Base-by-base conservation (phyloP, 2,113 vertebrate species). In the Ageneiosus marmoratus region DNA sequence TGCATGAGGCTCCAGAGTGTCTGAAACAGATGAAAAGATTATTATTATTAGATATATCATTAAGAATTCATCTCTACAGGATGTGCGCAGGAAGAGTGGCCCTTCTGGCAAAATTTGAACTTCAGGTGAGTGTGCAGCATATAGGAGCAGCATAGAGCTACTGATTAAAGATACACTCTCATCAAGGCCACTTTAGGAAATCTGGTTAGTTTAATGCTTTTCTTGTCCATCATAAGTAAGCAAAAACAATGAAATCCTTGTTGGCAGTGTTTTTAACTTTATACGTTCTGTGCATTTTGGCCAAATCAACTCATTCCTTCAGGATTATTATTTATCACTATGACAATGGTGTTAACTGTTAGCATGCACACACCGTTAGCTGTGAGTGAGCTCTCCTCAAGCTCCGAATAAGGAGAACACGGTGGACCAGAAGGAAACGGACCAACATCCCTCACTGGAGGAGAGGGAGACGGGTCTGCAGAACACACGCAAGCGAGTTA, bases 381-480 rank as follows among this genome's bases (percentile, higher is more conserved):
- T 79, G 91, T 90, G 86, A 91, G 89, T 80, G 91, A 91, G 90
- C 88, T 91, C 85, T 94, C 93, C 13, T 95, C 93, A 84, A 86
- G 0, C n/a, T 86, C 88, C 34, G 89, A 92, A 89, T 90, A 78
- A 48, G 86, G 85, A 41, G 87, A 86, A 88, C 85, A 91, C 37
- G 84, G 22, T 34, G 93, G 93, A 72, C 91, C 92, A 76, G 92
- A 89, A 86, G 94, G 93, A 89, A 92, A 95, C 76, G 95, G 92
- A 87, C 95, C 96, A 76, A 96, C 93, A 62, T 98, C 97, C 80
- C 96, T 94, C 88, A 97, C 96, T 0, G 97, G 97, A 86, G 96
- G 97, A 89, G 96, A 98, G 1, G 93, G 94, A 84, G 93, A 94
- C 0, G 95, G 92, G 89, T 96, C 96, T 96, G 91, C 60, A 89